Percentiles rank a stretch among this genome's conserved stretches.
phyloP scores from a whole-genome alignment of 1,140 invertebrate genomes.

The Vollenhovia emeryi region DNA sequence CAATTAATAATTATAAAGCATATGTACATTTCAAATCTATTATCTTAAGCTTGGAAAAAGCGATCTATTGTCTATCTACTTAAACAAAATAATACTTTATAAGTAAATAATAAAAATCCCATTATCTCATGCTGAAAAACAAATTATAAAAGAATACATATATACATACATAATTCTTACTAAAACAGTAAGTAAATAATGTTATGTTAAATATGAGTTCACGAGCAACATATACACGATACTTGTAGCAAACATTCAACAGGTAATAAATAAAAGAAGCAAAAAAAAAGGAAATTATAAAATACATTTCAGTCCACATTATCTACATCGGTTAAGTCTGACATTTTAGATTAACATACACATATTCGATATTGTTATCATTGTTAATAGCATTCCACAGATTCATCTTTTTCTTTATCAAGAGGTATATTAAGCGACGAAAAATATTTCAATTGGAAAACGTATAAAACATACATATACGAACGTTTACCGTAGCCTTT shows the following conservation, averaged over 20 bases:
- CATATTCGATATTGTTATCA: background rate
- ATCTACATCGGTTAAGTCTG: background rate
- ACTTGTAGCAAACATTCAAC: background rate
- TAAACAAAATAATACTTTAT: background rate
- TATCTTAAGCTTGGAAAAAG: background rate
- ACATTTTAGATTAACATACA: background rate
- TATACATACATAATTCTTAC: too few species aligned
- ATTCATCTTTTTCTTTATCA: conserved; percentile 24
- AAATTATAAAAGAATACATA: too few species aligned
- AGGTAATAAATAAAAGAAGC: background rate
- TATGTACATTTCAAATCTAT: conserved; percentile 20
- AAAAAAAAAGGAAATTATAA: background rate
- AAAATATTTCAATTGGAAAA: conserved; percentile 23
- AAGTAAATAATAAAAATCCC: background rate
- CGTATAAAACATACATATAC: background rate
- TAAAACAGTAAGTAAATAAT: background rate
- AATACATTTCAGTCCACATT: background rate
- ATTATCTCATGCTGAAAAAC: background rate
- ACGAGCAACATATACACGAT: background rate
- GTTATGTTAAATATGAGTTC: background rate
- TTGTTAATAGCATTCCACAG: conserved; percentile 10
- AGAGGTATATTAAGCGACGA: conserved; percentile 6
- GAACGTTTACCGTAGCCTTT: conserved; percentile 14
- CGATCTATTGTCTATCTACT: background rate
- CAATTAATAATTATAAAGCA: conserved; percentile 22